Base-by-base conservation (phyloP, 2,888 invertebrate genomes). In the Drosophila niveifrons region DNA sequence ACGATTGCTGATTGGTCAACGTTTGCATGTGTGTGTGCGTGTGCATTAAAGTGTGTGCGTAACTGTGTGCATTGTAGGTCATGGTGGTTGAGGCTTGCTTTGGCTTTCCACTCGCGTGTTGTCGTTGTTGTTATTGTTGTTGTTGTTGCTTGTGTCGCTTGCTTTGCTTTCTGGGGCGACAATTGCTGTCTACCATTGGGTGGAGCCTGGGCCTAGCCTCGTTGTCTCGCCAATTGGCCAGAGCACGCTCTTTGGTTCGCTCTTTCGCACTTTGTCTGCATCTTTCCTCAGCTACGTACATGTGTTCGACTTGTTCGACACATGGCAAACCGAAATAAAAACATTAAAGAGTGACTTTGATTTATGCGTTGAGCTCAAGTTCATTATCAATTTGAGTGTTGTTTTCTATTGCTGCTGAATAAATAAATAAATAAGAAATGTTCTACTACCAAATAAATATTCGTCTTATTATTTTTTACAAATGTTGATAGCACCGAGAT, bases 111-210 rank as follows among this genome's bases (percentile, higher is more conserved):
- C 23, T 23, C 23, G 23, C 23, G 4, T 23, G 1, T 23, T 23
- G 23, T 23, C 23, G 23, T 23, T 23, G 23, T 23, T 4, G 18
- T 18, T 18, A 1, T 1, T 23, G 23, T 0, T 23, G 23, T 23
- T 23, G 18, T 4, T 4, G 18, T 18, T 18, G 23, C 23, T 23
- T 4, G 4, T 23, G 23, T 23, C 23, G 23, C 23, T 23, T 43
- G 17, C 52, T 46, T 31, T 11, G 44, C 2, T 17, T 15, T 36
- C 17, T 57, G 23, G 44, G 51, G 39, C 52, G 51, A 50, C 46
- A 48, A 28, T 51, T 50, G 67, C 55, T 23, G 13, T 28, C 61
- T 67, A 56, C 44, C 47, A 78, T 78, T 77, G 77, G 77, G 78
- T 74, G 78, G 78, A 76, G 76, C 56, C 53, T 63, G 59, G 29